Evolutionary conservation across 2,888 invertebrate species (phyloP), one percentile per base, ranked within the genome.

Genomic region (Nipponacmea schrenckii): DNA sequence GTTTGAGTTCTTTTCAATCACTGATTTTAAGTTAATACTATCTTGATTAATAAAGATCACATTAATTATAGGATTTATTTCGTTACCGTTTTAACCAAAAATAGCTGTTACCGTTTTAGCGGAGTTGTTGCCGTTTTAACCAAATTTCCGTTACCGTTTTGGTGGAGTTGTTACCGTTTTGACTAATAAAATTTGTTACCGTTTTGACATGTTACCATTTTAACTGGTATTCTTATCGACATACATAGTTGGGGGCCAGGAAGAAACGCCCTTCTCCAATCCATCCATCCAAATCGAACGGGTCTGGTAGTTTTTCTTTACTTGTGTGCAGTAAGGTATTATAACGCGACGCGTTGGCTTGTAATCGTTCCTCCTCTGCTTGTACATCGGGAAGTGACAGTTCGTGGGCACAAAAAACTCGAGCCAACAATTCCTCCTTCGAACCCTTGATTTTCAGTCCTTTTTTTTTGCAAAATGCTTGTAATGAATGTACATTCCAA

Each of bases 211-310:
- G n/a, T n/a, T 39, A 48, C 26, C 68, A 27, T n/a, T n/a, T n/a
- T n/a, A n/a, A n/a, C n/a, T n/a, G n/a, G n/a, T n/a, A n/a, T n/a
- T n/a, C n/a, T n/a, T 68, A 24, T 68, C 68, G 3, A 26, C 44
- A 48, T 68, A 68, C 50, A 48, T 68, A 5, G 68, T 68, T 26
- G 68, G 68, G n/a, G 56, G 68, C 68, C 68, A 68, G 5, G 50
- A n/a, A 68, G 17, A 46, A n/a, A 56, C 27, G 46, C 56, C 68
- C n/a, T 62, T 10, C 62, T 26, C n/a, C n/a, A 26, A n/a, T 31
- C 10, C n/a, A 12, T 31, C 31, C 15, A 65, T 12, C 65, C n/a
- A 17, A 27, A 27, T 14, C n/a, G 17, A 39, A 65, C 14, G 39
- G 65, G n/a, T 65, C 65, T 10, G 65, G 65, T 8, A 31, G 62